Evolutionary conservation across 2,888 invertebrate genomes (phyloP).

Genomic region (Exocentrus adspersus): DNA sequence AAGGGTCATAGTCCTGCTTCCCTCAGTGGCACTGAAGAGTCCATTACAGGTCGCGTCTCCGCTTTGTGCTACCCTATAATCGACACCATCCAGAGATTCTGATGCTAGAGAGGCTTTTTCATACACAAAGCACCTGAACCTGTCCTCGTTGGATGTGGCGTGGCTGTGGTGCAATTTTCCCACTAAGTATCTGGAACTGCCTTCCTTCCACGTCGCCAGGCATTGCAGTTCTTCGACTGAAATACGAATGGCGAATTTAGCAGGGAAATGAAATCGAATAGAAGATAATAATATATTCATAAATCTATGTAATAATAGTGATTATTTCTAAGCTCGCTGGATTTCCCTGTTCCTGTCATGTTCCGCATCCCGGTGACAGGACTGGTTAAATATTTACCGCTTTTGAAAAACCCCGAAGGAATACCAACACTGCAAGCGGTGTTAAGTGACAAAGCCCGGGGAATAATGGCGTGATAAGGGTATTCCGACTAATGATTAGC

Average conservation of each 20-base stretch:
- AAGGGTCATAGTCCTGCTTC: constrained; percentile 84
- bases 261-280: no score
- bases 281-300: no score
- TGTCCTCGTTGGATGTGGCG: constrained; percentile 90
- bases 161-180: constrained; percentile 90
- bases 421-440: neutral
- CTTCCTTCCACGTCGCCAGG: constrained; percentile 93
- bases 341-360: no score
- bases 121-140: constrained; percentile 95
- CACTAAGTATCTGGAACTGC: constrained; percentile 89
- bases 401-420: neutral
- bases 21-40: constrained; percentile 88
- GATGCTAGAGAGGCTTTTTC: constrained; percentile 75
- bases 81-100: constrained; percentile 65
- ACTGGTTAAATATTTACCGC: neutral
- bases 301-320: no score
- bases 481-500: neutral
- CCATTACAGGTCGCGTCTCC: constrained; percentile 95
- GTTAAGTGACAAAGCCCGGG: neutral
- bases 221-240: constrained; percentile 92
- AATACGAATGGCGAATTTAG: no score
- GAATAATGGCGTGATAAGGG: neutral
- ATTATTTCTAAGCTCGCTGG: no score
- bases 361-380: neutral
- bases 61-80: constrained; percentile 88